Conservation (phyloP, 2,888 invertebrate species). For the Orthosia gothica region DNA sequence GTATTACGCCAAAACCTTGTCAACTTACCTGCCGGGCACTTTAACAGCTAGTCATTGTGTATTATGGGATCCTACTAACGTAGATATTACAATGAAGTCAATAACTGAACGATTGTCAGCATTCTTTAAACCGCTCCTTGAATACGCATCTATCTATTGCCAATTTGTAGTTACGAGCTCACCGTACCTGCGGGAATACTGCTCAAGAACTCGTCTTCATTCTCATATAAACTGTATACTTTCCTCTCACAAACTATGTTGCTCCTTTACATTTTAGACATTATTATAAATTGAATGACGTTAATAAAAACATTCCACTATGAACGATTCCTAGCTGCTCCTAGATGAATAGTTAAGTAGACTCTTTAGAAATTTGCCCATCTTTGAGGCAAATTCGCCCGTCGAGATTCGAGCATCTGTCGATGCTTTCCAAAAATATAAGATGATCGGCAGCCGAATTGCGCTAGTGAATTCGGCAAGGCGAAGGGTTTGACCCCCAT, state of each 20-base stretch:
- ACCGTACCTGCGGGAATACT: slow-evolving; percentile 49
- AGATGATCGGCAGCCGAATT: no score
- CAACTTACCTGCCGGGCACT: no score
- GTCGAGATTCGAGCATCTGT: not conserved
- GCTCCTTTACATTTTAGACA: slow-evolving; percentile 19
- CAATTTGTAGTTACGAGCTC: slow-evolving; percentile 64
- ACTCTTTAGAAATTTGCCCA: not conserved
- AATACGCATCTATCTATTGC: slow-evolving; percentile 52
- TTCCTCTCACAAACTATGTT: slow-evolving; percentile 27
- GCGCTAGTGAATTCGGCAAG: no score
- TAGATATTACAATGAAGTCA: slow-evolving; percentile 10
- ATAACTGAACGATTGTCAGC: slow-evolving; percentile 35
- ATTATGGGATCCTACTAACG: no score
- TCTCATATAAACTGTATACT: slow-evolving; percentile 35
- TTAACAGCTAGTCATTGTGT: no score
- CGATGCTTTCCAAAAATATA: not conserved
- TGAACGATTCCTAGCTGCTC: not conserved
- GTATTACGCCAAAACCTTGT: no score
- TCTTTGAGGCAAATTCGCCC: not conserved
- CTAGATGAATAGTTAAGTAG: not conserved
- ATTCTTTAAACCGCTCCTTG: slow-evolving; percentile 33
- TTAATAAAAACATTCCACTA: slow-evolving; percentile 5
- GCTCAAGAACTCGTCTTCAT: slow-evolving; percentile 43
- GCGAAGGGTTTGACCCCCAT: no score
- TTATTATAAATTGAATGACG: slow-evolving; percentile 28